These are phyloP conservation scores for Camelus bactrianus DNA, from an alignment of 2,113 vertebrate genomes.

Conservation along the genomic window DNA sequence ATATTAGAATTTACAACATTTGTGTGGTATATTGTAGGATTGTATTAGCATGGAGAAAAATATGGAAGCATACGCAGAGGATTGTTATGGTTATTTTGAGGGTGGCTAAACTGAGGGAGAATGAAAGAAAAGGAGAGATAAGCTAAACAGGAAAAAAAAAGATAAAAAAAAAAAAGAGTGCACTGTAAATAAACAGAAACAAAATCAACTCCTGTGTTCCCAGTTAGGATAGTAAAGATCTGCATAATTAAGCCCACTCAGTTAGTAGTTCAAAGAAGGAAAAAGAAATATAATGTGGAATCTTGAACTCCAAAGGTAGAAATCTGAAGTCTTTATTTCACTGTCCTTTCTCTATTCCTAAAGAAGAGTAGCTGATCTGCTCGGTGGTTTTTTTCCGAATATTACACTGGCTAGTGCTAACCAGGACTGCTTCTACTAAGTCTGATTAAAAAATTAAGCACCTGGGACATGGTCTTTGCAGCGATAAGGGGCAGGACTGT, in stretches of 20 bases:
- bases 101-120: neutral
- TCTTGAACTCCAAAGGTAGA: neutral
- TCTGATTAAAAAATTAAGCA: neutral
- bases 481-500: neutral
- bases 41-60: neutral
- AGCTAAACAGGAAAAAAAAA: neutral
- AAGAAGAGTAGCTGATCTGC: neutral
- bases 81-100: neutral
- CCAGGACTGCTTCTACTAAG: neutral
- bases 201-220: neutral
- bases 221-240: neutral
- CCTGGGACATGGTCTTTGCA: neutral
- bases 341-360: neutral
- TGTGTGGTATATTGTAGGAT: neutral
- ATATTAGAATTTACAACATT: neutral
- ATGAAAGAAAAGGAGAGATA: neutral
- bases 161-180: neutral
- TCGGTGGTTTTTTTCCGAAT: neutral
- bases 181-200: neutral
- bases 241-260: neutral
- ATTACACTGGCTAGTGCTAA: neutral
- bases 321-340: neutral
- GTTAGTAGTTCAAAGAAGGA: neutral
- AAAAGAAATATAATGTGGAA: neutral
- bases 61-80: neutral